These are phyloP conservation scores for Cirrhinus molitorella DNA, from an alignment of 2,797 vertebrate genomes.

Conservation along the genomic window DNA sequence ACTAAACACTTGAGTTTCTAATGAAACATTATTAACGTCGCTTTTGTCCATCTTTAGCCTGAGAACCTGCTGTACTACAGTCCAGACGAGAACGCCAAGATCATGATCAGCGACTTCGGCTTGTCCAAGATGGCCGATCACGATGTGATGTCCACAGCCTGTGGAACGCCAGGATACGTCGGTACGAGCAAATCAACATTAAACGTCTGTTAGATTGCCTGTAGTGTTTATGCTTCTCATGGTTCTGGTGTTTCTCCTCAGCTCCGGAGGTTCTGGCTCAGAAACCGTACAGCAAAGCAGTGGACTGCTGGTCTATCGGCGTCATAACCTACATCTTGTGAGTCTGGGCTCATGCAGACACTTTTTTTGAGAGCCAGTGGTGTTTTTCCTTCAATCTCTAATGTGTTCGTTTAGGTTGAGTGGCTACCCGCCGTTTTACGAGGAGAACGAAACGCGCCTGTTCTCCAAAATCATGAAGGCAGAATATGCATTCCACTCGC, in stretches of 20 bases:
- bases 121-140: slow-evolving; percentile 92
- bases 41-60: slow-evolving; percentile 75
- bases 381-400: not conserved
- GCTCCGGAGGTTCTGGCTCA: slow-evolving; percentile 93
- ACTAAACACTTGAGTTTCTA: not conserved
- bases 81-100: slow-evolving; percentile 90
- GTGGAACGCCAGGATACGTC: slow-evolving; percentile 94
- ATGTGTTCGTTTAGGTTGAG: slow-evolving; percentile 80
- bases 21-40: not conserved
- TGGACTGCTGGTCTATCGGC: slow-evolving; percentile 98
- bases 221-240: not conserved
- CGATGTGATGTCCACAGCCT: slow-evolving; percentile 93
- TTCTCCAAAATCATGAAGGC: slow-evolving; percentile 95
- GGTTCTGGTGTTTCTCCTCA: slow-evolving; percentile 61
- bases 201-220: not conserved
- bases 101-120: slow-evolving; percentile 97
- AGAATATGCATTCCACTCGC: slow-evolving; percentile 91
- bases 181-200: slow-evolving; percentile 73
- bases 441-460: slow-evolving; percentile 90
- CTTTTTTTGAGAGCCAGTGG: not conserved
- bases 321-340: slow-evolving; percentile 97
- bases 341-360: slow-evolving; percentile 68
- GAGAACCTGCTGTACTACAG: slow-evolving; percentile 94
- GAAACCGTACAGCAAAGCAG: slow-evolving; percentile 95
- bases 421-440: slow-evolving; percentile 95